phyloP scores from a whole-genome alignment of 2,113 vertebrate genomes.

The Felis chaus region DNA sequence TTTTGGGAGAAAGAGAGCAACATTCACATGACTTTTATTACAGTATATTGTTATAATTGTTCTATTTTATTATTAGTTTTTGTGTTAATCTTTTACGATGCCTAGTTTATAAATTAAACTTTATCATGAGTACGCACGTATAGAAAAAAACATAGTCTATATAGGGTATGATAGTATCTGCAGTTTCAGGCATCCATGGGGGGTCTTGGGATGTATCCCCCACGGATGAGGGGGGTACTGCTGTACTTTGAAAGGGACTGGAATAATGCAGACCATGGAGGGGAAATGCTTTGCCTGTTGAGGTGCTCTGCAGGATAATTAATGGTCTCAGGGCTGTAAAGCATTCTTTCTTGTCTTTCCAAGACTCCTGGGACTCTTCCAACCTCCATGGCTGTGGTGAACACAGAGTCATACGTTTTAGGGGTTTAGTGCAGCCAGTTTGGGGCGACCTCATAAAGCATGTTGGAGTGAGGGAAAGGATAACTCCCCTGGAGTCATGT shows the following conservation, averaged over 20 bases:
- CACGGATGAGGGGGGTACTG: background rate
- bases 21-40: background rate
- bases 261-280: background rate
- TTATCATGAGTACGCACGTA: background rate
- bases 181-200: background rate
- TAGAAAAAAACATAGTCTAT: background rate
- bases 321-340: background rate
- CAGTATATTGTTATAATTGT: background rate
- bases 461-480: slow-evolving; percentile 73
- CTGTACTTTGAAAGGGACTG: background rate
- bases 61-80: background rate
- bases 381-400: background rate
- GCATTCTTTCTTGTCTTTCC: slow-evolving; percentile 37
- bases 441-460: slow-evolving; percentile 72
- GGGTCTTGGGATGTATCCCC: background rate
- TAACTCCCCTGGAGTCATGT: slow-evolving; percentile 66
- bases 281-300: background rate
- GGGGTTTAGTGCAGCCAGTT: background rate
- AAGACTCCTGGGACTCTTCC: slow-evolving; percentile 43
- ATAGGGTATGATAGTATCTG: background rate
- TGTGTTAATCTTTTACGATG: background rate
- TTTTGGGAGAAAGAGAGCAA: background rate
- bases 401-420: background rate
- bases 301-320: slow-evolving; percentile 1
- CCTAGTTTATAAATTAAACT: background rate